Evolutionary conservation across 2,888 invertebrate species (phyloP), one percentile per base, ranked within the genome.

Genomic region (Saturnia pavonia): DNA sequence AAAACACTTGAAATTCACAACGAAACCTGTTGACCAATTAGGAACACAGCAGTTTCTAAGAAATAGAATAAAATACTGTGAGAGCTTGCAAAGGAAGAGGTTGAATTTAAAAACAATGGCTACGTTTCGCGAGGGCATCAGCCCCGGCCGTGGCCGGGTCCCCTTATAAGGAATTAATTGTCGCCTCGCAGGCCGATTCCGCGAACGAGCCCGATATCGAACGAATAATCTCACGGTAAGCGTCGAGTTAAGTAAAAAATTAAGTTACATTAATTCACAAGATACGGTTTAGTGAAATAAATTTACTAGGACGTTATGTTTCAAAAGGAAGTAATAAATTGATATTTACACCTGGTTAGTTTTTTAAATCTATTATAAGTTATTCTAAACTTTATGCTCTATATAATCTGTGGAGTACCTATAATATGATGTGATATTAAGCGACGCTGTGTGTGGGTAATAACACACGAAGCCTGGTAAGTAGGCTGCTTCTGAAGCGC

Each of bases 101-200:
- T 65, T 76, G 76, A 75, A 78, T 79, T 77, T 79, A 75, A 80
- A 79, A 79, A 80, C 79, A 82, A 81, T 79, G 75, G 72, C 72
- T 74, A 77, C 72, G 75, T 75, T 74, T 70, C 71, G 75, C 73
- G 78, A 78, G 83, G 79, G 79, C 80, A 78, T 77, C 77, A 80
- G 76, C 77, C 77, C 73, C 27, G 51, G 70, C 67, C 60, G 71
- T 6, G 34, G 34, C 34, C 34, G 40, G 65, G 8, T 67, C 72
- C 70, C 82, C 79, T 69, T 80, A 78, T 74, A 82, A 80, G 83
- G 83, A 74, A 76, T 80, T 83, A 84, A 84, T 82, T 80, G 84
- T 75, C 82, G 80, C 80, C 79, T 80, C 76, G 74, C 72, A 72
- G 74, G 74, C 69, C 71, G 74, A 72, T 85, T 84, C 83, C 74